A percentile compares a stretch with the other conserved stretches of the same genome.
These are phyloP conservation scores for Hyaena hyaena DNA, from an alignment of 2,113 vertebrate genomes.

Conservation along the genomic window DNA sequence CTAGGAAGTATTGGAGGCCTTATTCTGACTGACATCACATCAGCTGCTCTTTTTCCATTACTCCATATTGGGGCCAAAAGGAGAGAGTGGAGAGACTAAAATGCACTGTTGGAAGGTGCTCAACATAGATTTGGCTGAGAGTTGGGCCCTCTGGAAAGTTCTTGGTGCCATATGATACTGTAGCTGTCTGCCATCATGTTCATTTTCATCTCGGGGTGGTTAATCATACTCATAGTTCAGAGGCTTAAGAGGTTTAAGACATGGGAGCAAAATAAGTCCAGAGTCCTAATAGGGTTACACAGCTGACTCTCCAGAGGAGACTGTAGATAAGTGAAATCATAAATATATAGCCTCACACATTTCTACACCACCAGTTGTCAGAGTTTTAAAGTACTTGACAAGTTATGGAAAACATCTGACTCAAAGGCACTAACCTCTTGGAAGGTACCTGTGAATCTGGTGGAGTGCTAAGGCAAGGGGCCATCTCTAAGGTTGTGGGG, in stretches of 20 bases:
- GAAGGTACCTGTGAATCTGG: not conserved
- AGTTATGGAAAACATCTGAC: conserved; percentile 70
- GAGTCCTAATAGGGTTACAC: conserved; percentile 50
- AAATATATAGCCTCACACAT: conserved; percentile 70
- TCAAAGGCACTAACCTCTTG: conserved; percentile 16
- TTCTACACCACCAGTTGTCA: conserved; percentile 70
- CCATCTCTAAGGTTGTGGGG: not conserved
- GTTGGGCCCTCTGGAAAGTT: conserved; percentile 63
- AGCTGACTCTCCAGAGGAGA: conserved; percentile 72
- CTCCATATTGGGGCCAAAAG: conserved; percentile 24
- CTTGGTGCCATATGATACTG: conserved; percentile 70
- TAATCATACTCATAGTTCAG: conserved; percentile 74
- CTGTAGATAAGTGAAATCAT: conserved; percentile 67
- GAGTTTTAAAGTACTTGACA: conserved; percentile 69
- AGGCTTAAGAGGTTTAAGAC: conserved; percentile 78
- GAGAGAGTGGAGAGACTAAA: conserved; percentile 60
- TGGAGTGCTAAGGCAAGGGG: conserved; percentile 22
- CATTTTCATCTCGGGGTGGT: conserved; percentile 72
- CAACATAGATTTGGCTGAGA: conserved; percentile 63
- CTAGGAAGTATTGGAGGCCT: not conserved
- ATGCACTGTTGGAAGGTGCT: conserved; percentile 61
- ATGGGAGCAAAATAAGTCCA: conserved; percentile 37
- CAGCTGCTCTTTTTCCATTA: conserved; percentile 70
- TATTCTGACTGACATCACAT: conserved; percentile 56
- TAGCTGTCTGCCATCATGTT: conserved; percentile 63